These are phyloP conservation scores for Acanthoscelides obtectus DNA, from an alignment of 2,888 invertebrate species.

Conservation along the genomic window DNA sequence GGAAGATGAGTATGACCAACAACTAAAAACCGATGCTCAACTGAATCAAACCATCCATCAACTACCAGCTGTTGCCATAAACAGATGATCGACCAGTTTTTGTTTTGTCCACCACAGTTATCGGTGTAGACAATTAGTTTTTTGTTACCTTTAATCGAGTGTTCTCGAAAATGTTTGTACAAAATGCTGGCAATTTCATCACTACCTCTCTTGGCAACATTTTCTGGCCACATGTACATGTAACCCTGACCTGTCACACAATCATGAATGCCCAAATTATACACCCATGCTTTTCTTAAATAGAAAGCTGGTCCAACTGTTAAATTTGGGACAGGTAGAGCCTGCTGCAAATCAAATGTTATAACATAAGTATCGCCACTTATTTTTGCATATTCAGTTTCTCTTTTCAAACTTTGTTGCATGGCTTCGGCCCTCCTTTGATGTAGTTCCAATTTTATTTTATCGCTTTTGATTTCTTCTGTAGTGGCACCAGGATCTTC, in stretches of 20 bases:
- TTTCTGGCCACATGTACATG: conserved; percentile 22
- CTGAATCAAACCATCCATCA: conserved; percentile 10
- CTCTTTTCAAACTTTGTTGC: conserved; percentile 18
- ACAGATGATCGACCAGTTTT: conserved; percentile 18
- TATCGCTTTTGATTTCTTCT: too few relatives aligned
- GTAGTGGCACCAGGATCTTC: not conserved
- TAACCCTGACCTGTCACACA: too few relatives aligned
- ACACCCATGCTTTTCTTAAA: conserved; percentile 19
- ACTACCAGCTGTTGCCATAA: conserved; percentile 18
- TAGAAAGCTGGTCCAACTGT: conserved; percentile 10
- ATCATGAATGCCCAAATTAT: conserved; percentile 15
- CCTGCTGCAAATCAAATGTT: conserved; percentile 22
- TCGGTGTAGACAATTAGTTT: conserved; percentile 17
- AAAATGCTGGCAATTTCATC: conserved; percentile 20
- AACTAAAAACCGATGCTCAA: conserved; percentile 19
- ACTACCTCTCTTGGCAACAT: conserved; percentile 18
- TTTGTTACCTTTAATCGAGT: conserved; percentile 5
- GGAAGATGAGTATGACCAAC: conserved; percentile 19
- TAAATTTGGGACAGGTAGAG: conserved; percentile 19
- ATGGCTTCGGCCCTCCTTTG: conserved; percentile 18
- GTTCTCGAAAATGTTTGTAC: conserved; percentile 16
- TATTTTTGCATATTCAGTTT: conserved; percentile 8
- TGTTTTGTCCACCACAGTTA: conserved; percentile 20
- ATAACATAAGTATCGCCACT: conserved; percentile 6
- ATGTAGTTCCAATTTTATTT: conserved; percentile 16